A percentile compares a stretch with the other conserved stretches of the same genome.
Conservation (phyloP, 2,888 invertebrate species). For the Ormyrus nitidulus region DNA sequence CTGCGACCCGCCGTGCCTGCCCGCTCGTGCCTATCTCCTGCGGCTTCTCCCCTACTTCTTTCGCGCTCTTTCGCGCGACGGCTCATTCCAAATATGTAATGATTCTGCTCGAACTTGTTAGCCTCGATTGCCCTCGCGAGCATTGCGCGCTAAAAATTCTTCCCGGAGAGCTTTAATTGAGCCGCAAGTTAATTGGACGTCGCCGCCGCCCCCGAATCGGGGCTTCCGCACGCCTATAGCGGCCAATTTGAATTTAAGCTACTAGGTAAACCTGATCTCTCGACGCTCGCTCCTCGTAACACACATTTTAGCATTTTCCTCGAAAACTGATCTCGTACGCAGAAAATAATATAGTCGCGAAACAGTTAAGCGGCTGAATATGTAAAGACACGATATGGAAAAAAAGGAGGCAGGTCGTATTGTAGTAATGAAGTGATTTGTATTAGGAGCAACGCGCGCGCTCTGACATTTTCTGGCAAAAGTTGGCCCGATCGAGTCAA, state of each 20-base stretch:
- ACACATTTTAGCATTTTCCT: too few species aligned
- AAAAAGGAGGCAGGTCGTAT: not conserved
- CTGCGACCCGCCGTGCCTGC: not conserved
- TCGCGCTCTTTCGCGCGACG: not conserved
- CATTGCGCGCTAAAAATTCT: constrained; percentile 20
- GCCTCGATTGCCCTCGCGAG: not conserved
- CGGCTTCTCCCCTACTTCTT: constrained; percentile 8
- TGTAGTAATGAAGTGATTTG: constrained; percentile 7
- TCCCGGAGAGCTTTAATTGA: not conserved
- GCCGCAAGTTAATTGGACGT: too few species aligned
- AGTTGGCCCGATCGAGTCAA: not conserved
- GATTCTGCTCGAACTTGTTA: not conserved
- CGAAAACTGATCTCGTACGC: too few species aligned
- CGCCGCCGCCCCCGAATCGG: too few species aligned
- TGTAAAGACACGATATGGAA: not conserved
- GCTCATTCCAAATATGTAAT: not conserved
- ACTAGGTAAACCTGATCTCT: too few species aligned
- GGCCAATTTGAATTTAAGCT: too few species aligned
- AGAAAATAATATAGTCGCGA: too few species aligned
- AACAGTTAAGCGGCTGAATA: too few species aligned
- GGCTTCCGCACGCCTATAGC: too few species aligned
- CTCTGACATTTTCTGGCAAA: not conserved
- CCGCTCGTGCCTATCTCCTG: too few species aligned
- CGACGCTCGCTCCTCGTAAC: too few species aligned
- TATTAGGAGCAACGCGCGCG: not conserved